phyloP scores from a whole-genome alignment of 2,888 invertebrate species.

The Schizaphis graminum region DNA sequence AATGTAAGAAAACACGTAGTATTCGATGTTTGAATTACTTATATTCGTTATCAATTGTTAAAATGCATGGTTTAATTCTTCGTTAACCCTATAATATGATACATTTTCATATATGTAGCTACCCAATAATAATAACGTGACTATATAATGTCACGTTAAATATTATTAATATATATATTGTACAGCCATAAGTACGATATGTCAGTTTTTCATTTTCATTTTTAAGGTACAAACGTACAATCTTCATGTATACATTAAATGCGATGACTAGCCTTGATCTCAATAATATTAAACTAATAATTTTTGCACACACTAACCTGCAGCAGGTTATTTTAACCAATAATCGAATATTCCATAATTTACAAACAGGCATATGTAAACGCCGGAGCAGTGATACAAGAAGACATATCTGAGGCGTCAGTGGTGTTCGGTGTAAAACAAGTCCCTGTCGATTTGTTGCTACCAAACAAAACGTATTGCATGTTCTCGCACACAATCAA shows the following conservation, averaged over 20 bases:
- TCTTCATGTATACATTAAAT: background rate
- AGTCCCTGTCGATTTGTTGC: constrained; percentile 86
- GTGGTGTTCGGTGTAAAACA: constrained; percentile 99
- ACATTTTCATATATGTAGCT: background rate
- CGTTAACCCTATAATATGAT: background rate
- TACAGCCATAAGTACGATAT: background rate
- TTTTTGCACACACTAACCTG: background rate
- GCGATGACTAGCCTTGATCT: background rate
- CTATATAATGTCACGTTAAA: background rate
- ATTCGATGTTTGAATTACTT: background rate
- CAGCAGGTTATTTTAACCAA: background rate
- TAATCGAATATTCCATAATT: background rate
- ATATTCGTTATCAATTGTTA: background rate
- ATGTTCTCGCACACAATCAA: constrained; percentile 99
- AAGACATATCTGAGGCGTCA: constrained; percentile 95
- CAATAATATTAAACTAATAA: background rate
- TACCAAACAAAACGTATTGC: constrained; percentile 97
- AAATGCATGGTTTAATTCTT: background rate
- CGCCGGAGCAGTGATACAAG: constrained; percentile 93
- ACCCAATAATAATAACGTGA: background rate
- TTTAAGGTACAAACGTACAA: background rate
- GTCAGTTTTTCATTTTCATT: background rate
- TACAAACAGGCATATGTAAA: constrained; percentile 83
- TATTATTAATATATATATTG: no score
- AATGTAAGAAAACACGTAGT: background rate